phyloP scores from a whole-genome alignment of 2,888 invertebrate genomes.

The Oscheius sp. region DNA sequence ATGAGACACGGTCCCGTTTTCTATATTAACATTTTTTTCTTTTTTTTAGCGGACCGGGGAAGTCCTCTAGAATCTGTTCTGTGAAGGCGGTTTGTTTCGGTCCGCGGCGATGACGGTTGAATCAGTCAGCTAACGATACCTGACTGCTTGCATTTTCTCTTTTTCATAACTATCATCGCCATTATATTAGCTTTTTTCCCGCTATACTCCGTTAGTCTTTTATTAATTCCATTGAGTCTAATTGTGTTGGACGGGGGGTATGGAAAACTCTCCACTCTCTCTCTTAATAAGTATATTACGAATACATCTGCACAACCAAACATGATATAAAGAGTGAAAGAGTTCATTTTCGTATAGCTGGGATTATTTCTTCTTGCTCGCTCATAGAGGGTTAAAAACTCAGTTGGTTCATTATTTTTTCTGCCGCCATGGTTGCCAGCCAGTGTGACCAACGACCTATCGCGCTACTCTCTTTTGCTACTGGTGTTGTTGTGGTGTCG shows the following conservation, averaged over 20 bases:
- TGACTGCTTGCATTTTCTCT: constrained; percentile 2
- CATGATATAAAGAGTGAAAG: not conserved
- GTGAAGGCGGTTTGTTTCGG: not conserved
- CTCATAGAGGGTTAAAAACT: not conserved
- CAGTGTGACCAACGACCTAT: constrained; percentile 25
- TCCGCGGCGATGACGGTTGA: not conserved
- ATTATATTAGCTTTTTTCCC: not conserved
- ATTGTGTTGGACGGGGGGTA: constrained; percentile 16
- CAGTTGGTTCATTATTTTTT: constrained; percentile 18
- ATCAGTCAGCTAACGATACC: constrained; percentile 13
- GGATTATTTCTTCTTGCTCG: not conserved
- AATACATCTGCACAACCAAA: constrained; percentile 17
- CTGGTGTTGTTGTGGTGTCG: constrained; percentile 24
- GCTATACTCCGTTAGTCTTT: constrained; percentile 1
- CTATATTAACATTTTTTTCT: not conserved
- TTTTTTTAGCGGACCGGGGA: not conserved
- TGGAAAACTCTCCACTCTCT: constrained; percentile 18
- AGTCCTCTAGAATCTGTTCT: too few relatives aligned
- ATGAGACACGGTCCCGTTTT: not conserved
- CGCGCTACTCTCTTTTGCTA: not conserved
- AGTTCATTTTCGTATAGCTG: constrained; percentile 26
- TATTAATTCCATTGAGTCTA: not conserved
- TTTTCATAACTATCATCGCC: not conserved
- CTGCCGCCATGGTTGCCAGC: constrained; percentile 21
- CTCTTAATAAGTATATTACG: not conserved